A percentile compares a stretch with the other conserved stretches of the same genome.
These are phyloP conservation scores for Drosophila suboccidentalis DNA, from an alignment of 2,888 invertebrate genomes.

Conservation along the genomic window DNA sequence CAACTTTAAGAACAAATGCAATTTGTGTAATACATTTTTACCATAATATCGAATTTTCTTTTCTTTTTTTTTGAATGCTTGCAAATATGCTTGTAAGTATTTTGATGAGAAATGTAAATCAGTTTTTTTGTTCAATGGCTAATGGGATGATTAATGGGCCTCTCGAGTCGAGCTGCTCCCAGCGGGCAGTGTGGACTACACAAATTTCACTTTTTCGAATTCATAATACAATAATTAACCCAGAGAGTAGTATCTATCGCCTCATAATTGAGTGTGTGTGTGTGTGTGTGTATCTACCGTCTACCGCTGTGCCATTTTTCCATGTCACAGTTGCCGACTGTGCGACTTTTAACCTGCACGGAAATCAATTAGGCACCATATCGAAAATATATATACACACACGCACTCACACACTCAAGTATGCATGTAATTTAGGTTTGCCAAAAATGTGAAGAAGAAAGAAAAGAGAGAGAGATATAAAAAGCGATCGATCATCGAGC, in stretches of 20 bases:
- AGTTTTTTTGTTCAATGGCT: conserved; percentile 53
- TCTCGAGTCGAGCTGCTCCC: conserved; percentile 38
- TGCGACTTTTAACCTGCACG: conserved; percentile 76
- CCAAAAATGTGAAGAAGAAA: conserved; percentile 17
- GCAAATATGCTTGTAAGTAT: conserved; percentile 15
- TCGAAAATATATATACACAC: conserved; percentile 32
- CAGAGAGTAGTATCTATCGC: conserved; percentile 44
- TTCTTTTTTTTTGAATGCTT: neutral
- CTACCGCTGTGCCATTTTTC: conserved; percentile 56
- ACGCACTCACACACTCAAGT: conserved; percentile 5
- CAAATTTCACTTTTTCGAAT: conserved; percentile 72
- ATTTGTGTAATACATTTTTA: too few species aligned
- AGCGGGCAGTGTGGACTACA: conserved; percentile 45
- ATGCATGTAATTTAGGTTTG: conserved; percentile 26
- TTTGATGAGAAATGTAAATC: conserved; percentile 64
- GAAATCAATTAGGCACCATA: conserved; percentile 71
- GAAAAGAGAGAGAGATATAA: neutral
- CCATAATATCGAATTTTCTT: too few species aligned
- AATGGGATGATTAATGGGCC: conserved; percentile 65
- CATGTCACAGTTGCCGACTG: conserved; percentile 61
- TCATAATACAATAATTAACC: conserved; percentile 68
- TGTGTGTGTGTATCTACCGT: conserved; percentile 9
- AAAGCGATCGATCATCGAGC: conserved; percentile 31
- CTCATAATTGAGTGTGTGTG: neutral
- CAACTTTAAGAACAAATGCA: too few species aligned